phyloP scores from a whole-genome alignment of 2,888 invertebrate genomes.

The Philhelius pedissequus region DNA sequence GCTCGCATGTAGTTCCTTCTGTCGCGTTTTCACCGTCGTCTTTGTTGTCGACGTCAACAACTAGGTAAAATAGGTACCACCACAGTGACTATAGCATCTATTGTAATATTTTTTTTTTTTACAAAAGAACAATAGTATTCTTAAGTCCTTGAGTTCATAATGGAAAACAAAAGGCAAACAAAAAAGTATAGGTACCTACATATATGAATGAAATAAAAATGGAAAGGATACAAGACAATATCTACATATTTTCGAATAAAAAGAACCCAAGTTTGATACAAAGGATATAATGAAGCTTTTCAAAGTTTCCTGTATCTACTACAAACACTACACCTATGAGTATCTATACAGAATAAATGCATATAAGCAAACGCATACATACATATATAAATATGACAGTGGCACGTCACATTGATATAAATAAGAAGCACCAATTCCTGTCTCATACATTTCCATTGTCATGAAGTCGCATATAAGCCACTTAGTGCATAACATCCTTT shows the following conservation, averaged over 20 bases:
- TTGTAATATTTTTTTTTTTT: constrained; percentile 23
- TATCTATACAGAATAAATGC: background rate
- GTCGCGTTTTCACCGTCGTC: background rate
- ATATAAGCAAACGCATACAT: background rate
- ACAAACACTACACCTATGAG: background rate
- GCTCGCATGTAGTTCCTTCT: background rate
- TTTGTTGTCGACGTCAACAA: background rate
- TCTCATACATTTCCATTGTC: constrained; percentile 61
- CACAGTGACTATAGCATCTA: constrained; percentile 20
- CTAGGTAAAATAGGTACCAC: too few relatives aligned
- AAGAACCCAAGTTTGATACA: constrained; percentile 28
- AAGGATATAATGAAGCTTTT: constrained; percentile 52
- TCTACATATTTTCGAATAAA: background rate
- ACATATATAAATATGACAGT: constrained; percentile 5
- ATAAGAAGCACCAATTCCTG: constrained; percentile 53
- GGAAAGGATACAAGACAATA: background rate
- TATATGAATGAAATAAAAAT: background rate
- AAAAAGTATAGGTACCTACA: too few relatives aligned
- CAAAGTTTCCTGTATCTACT: constrained; percentile 40
- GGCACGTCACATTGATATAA: constrained; percentile 41
- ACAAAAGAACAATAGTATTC: constrained; percentile 53
- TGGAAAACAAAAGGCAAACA: constrained; percentile 20
- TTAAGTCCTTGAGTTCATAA: constrained; percentile 41
- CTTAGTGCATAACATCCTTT: constrained; percentile 63
- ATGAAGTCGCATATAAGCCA: constrained; percentile 60